Percentiles rank a stretch among this genome's conserved stretches.
phyloP scores from a whole-genome alignment of 2,888 invertebrate species.

The Caenorhabditis virilis region DNA sequence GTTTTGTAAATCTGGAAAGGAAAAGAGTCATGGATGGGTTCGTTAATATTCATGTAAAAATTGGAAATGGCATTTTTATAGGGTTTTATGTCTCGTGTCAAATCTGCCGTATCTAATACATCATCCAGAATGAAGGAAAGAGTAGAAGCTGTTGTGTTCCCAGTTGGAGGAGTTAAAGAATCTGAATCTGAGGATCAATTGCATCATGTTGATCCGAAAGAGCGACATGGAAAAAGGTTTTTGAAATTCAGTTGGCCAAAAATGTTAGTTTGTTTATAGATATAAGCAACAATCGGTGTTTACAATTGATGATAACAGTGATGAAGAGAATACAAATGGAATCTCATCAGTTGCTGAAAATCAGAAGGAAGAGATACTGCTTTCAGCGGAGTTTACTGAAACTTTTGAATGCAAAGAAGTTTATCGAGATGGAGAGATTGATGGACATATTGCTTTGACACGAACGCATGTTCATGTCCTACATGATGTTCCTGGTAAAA shows the following conservation, averaged over 20 bases:
- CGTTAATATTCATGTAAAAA: constrained; percentile 3
- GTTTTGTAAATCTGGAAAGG: constrained; percentile 12
- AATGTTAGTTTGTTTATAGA: constrained; percentile 68
- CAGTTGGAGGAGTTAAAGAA: constrained; percentile 10
- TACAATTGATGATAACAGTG: constrained; percentile 48
- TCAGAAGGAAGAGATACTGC: constrained; percentile 44
- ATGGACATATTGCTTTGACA: constrained; percentile 57
- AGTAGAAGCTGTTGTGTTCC: constrained; percentile 32
- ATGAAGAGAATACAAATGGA: constrained; percentile 23
- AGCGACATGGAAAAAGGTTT: constrained; percentile 78
- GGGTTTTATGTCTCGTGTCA: constrained; percentile 31
- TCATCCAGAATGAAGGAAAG: constrained; percentile 32
- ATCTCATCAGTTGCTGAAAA: constrained; percentile 32
- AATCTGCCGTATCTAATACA: constrained; percentile 21
- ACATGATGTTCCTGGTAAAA: constrained; percentile 46
- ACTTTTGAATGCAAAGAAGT: constrained; percentile 91
- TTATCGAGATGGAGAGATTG: constrained; percentile 70
- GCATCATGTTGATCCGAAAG: constrained; percentile 81
- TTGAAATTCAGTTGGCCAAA: neutral
- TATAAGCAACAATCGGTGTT: constrained; percentile 46
- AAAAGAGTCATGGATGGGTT: constrained; percentile 25
- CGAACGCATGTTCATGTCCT: constrained; percentile 63
- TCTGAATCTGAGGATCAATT: constrained; percentile 3
- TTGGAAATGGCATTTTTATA: constrained; percentile 5
- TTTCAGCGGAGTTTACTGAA: constrained; percentile 79